Percentiles rank a stretch among this genome's conserved stretches.
Conservation (phyloP, 2,888 invertebrate species). For the Deroplatys truncata region DNA sequence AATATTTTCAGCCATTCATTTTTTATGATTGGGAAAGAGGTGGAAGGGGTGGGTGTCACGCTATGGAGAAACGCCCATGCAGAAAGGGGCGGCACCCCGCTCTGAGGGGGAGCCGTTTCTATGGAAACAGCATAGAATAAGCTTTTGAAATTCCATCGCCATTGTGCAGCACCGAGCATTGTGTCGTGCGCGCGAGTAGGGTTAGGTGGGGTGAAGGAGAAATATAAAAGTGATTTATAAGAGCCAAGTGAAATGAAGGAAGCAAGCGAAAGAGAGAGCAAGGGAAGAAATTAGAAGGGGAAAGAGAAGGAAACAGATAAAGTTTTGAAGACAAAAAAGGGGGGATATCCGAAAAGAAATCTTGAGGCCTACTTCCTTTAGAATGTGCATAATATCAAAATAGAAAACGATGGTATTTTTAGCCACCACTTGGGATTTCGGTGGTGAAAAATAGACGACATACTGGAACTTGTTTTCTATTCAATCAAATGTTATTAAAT, state of each 20-base stretch:
- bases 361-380: background rate
- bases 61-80: slow-evolving; percentile 27
- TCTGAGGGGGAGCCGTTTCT: slow-evolving; percentile 15
- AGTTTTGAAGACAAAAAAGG: background rate
- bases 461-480: too few species aligned
- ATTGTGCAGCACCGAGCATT: slow-evolving; percentile 6
- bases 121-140: slow-evolving; percentile 27
- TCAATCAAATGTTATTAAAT: too few species aligned
- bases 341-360: background rate
- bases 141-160: slow-evolving; percentile 29
- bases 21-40: slow-evolving; percentile 19
- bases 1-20: slow-evolving; percentile 25
- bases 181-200: background rate
- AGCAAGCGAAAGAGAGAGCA: background rate
- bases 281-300: background rate
- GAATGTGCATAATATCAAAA: background rate
- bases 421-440: too few species aligned
- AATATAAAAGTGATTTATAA: slow-evolving; percentile 28
- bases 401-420: too few species aligned
- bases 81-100: slow-evolving; percentile 14
- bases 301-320: background rate
- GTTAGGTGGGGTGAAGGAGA: background rate
- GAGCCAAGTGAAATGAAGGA: slow-evolving; percentile 18
- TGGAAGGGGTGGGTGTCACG: slow-evolving; percentile 20
- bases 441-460: too few species aligned